These are phyloP conservation scores for Lasioglossum marginatum DNA, from an alignment of 2,888 invertebrate genomes.

Conservation along the genomic window DNA sequence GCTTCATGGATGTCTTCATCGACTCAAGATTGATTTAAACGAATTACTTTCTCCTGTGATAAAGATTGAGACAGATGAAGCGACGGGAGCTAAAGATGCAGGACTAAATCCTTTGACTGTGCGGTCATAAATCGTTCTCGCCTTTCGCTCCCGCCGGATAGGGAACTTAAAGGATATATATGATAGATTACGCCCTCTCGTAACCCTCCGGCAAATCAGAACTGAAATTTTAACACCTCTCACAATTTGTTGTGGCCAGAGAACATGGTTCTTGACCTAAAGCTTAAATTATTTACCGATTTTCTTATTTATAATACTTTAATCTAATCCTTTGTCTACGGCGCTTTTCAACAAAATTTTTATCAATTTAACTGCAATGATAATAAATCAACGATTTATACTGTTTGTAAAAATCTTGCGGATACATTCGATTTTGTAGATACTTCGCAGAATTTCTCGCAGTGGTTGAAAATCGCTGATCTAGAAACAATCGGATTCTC, in stretches of 20 bases:
- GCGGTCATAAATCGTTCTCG: conserved; percentile 9
- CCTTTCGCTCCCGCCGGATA: neutral
- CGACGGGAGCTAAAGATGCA: neutral
- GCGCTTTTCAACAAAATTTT: neutral
- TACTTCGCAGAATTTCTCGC: neutral
- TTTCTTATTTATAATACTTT: neutral
- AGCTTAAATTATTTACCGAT: neutral
- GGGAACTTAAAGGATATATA: conserved; percentile 7
- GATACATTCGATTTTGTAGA: neutral
- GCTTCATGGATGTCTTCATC: neutral
- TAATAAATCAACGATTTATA: neutral
- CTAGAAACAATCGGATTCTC: neutral
- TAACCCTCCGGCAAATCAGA: conserved; percentile 5
- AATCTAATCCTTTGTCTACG: neutral
- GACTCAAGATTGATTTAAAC: neutral
- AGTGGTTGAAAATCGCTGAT: neutral
- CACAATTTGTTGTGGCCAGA: neutral
- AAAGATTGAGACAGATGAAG: neutral
- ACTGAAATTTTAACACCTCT: neutral
- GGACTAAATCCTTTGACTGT: conserved; percentile 4
- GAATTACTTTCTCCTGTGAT: neutral
- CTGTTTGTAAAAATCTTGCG: neutral
- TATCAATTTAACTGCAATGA: neutral
- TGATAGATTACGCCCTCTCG: neutral
- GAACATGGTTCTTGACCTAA: neutral